Base-by-base conservation (phyloP, 2,888 invertebrate genomes). In the Neoaliturus tenellus region DNA sequence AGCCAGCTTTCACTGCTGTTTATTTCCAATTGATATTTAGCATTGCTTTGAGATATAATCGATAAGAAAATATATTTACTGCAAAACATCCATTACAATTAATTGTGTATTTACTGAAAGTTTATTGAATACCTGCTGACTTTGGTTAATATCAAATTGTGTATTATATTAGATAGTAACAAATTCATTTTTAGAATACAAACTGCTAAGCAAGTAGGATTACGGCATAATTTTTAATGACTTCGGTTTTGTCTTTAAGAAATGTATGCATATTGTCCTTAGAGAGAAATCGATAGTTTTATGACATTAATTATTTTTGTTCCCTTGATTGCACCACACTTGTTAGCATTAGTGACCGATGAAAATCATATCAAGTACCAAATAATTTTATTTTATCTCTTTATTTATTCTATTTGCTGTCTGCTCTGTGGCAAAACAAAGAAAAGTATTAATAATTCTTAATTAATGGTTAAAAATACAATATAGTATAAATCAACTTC, bases 1-100 rank as follows among this genome's bases (percentile, higher is more conserved):
- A 51, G 55, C 48, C 55, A 78, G 78, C 78, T 78, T 78, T 78
- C 23, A 78, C 78, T 20, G 78, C 78, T 78, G 78, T 51, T 78
- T 44, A 44, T 75, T 75, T 75, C n/a, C 41, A 41, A 39, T 73
- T 39, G 41, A 51, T 75, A 48, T 75, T 78, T 51, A 78, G 78
- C 35, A 55, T 78, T 55, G 78, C 78, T 78, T 78, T 55, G 41
- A 78, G 17, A 78, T 55, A 78, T 75, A 28, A 41, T 44, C 31
- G 28, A 48, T 78, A 78, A 55, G 55, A 51, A 55, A 78, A 51
- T 33, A 28, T 78, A 51, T 73, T 73, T 14, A 51, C 48, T 78
- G 33, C 33, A 55, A 78, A 78, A 78, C 35, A 78, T 78, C 28
- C 48, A 23, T 55, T 55, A 78, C 20, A 28, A 55, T 20, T 78